Evolutionary conservation across 2,888 invertebrate genomes (phyloP).

Genomic region (Lasioglossum pauxillum): DNA sequence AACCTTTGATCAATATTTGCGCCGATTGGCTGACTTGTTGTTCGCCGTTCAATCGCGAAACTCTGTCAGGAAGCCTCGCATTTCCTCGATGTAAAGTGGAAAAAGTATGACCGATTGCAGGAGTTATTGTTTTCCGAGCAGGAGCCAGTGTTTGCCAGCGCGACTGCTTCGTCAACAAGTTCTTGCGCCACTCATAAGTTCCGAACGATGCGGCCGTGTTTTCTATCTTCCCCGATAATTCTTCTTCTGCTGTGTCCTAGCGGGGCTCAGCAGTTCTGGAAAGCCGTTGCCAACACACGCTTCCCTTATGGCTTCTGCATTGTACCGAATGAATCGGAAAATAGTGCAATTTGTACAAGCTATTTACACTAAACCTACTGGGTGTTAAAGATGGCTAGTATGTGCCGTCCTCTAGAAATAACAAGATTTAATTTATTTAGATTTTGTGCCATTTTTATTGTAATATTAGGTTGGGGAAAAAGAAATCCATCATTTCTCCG

Average conservation of each 20-base stretch:
- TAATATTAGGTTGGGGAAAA: too few species aligned
- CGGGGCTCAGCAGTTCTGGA: neutral
- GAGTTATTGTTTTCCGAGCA: constrained; percentile 12
- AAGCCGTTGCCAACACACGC: neutral
- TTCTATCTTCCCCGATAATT: neutral
- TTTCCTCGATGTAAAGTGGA: neutral
- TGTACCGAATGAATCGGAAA: neutral
- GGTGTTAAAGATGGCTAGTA: too few species aligned
- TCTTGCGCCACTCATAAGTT: constrained; percentile 4
- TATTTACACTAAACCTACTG: neutral
- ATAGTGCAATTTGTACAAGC: neutral
- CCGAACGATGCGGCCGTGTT: neutral
- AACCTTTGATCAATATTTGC: neutral
- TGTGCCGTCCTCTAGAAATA: too few species aligned
- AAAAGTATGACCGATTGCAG: neutral
- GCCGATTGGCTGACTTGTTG: neutral
- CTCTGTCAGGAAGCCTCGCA: neutral
- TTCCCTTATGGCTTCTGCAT: neutral
- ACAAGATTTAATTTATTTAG: too few species aligned
- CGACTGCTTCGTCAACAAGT: constrained; percentile 7
- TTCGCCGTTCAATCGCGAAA: neutral
- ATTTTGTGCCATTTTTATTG: too few species aligned
- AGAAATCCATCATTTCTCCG: too few species aligned
- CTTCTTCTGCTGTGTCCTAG: neutral
- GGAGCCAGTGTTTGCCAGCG: constrained; percentile 3